Evolutionary conservation across 2,888 invertebrate species (phyloP), one percentile per base, ranked within the genome.

Genomic region (Rhingia rostrata): DNA sequence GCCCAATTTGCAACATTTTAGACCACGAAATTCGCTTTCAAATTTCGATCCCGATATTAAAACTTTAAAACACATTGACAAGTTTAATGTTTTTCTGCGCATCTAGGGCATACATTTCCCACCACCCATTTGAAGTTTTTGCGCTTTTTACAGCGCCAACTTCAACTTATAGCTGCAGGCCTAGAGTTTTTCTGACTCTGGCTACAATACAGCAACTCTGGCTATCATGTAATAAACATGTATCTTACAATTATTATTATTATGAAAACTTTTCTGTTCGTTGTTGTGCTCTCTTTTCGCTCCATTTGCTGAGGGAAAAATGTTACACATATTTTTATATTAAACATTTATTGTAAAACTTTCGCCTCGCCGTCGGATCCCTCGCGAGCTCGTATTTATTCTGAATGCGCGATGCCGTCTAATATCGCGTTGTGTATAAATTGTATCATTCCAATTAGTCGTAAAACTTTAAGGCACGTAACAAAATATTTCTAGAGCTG

Each of bases 401-500:
- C 66, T 56, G 49, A 60, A 64, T 64, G 74, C 43, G 58, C 43
- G 58, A 41, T 69, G 79, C 51, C 64, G 64, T 84, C 74, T 79
- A 80, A 80, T 60, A 73, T 79, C 73, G 79, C 64, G 63, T 53
- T 84, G 64, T 74, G 64, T 64, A 63, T 84, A 84, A 80, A 84
- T 84, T 84, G 75, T 85, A 85, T 85, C 85, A 77, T 85, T 81
- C 85, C 85, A 85, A 85, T 85, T 85, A 85, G 85, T 85, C 85
- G 81, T 81, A 85, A 85, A 85, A 81, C 81, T 81, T 85, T 85
- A 81, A 85, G 81, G 67, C 75, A 85, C 85, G 81, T 85, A 81
- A 80, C 80, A 75, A 80, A 84, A 84, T 80, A 75, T 74, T 80
- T 80, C 66, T 74, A 70, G 70, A 41, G 69, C 66, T 74, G 66